Evolutionary conservation across 2,888 invertebrate genomes (phyloP), one percentile per base, ranked within the genome.

Genomic region (Odontocolon sp.): DNA sequence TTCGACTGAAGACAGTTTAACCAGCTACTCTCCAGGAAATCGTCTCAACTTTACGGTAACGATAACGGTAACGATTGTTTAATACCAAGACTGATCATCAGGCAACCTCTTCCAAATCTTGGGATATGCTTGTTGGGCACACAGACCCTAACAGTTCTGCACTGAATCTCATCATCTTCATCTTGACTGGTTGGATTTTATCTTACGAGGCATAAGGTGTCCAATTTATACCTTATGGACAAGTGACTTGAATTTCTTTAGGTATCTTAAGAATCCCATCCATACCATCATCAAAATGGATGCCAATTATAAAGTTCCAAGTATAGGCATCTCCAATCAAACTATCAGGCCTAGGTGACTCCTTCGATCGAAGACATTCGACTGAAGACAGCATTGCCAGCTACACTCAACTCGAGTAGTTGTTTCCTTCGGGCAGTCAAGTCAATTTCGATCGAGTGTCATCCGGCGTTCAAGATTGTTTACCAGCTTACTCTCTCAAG

Each of bases 391-490:
- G 45, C 33, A 31, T 57, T 52, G 36, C 18, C 40, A 33, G 57
- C 38, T 57, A 18, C 38, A 40, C 68, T 72, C 47, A 42, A 40
- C 63, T 68, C 57, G 9, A 72, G 68, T 57, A 45, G 67, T 40
- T 59, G 64, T 72, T 69, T 72, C 50, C 64, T 72, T 57, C 42
- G 28, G 67, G n/a, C 50, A 50, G 64, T 69, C 63, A 64, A 77
- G 68, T 77, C 68, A 72, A 77, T 72, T 77, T 64, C 67, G 68
- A 69, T 72, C 59, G 68, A 77, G 50, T 40, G 71, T 21, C 67
- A 42, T 67, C 67, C 57, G 23, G 6, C 63, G 64, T 42, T 68
- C 72, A 77, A 77, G 77, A 72, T 71, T 77, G 64, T 77, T 77
- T 77, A 52, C 52, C 28, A 64, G 59, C 38, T 57, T 36, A 52